Evolutionary conservation across 1,140 invertebrate genomes (phyloP).

Genomic region (Drosophila ficusphila): DNA sequence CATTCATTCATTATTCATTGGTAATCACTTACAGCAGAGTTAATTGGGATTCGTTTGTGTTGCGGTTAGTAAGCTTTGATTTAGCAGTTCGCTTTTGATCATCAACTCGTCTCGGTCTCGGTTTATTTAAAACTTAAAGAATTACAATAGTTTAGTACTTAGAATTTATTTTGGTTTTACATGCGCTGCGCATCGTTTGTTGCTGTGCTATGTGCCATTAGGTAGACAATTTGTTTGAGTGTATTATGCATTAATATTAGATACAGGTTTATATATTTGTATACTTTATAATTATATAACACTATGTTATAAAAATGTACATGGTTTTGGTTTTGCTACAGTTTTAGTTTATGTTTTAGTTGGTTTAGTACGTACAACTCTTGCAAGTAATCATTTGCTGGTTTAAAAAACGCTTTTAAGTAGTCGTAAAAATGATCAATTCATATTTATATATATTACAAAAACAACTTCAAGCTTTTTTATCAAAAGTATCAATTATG

Average conservation of each 20-base stretch:
- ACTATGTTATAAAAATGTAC: constrained; percentile 74
- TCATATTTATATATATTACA: constrained; percentile 70
- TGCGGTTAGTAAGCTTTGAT: constrained; percentile 62
- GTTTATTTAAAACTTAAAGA: constrained; percentile 81
- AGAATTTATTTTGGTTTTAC: constrained; percentile 80
- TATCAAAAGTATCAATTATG: constrained; percentile 52
- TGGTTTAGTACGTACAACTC: constrained; percentile 72
- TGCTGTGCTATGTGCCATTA: constrained; percentile 62
- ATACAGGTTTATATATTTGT: constrained; percentile 53
- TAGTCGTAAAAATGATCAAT: constrained; percentile 56
- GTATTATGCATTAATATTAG: constrained; percentile 77
- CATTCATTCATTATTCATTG: constrained; percentile 16
- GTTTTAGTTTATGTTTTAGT: constrained; percentile 65
- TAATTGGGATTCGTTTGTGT: constrained; percentile 15
- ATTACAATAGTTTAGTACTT: constrained; percentile 80
- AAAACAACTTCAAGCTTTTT: constrained; percentile 65
- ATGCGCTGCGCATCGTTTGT: constrained; percentile 75
- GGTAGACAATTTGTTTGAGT: constrained; percentile 80
- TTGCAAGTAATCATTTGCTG: constrained; percentile 54
- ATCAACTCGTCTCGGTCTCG: constrained; percentile 69
- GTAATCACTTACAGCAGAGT: constrained; percentile 2
- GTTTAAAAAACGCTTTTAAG: constrained; percentile 51
- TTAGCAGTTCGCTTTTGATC: constrained; percentile 65
- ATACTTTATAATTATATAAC: constrained; percentile 70
- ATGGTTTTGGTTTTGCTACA: constrained; percentile 76